phyloP scores from a whole-genome alignment of 1,140 invertebrate species.

The Sycophila sp. region DNA sequence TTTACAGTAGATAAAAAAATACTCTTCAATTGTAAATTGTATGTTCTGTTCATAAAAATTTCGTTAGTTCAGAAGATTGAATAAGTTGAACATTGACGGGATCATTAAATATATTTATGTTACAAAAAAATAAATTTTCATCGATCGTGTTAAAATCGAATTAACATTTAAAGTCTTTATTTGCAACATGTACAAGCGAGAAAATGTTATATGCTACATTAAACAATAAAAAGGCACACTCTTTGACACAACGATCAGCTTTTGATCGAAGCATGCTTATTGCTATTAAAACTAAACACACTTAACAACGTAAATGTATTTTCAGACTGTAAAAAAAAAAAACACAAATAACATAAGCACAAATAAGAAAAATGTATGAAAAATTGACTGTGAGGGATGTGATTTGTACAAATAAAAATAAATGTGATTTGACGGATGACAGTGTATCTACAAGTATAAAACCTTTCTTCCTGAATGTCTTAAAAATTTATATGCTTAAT shows the following conservation, averaged over 20 bases:
- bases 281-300: slow-evolving; percentile 31
- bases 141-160: not conserved
- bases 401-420: slow-evolving; percentile 35
- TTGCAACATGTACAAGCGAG: slow-evolving; percentile 32
- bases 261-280: slow-evolving; percentile 24
- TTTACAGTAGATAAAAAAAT: not conserved
- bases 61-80: not conserved
- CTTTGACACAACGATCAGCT: slow-evolving; percentile 12
- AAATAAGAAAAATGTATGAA: slow-evolving; percentile 26
- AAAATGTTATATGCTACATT: slow-evolving; percentile 25
- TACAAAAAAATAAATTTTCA: not conserved
- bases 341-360: slow-evolving; percentile 34
- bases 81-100: not conserved
- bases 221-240: slow-evolving; percentile 25
- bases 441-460: slow-evolving; percentile 35
- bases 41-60: not conserved
- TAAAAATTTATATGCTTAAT: slow-evolving; percentile 8
- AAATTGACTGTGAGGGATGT: slow-evolving; percentile 27
- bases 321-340: slow-evolving; percentile 5
- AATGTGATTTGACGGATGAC: slow-evolving; percentile 30
- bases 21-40: not conserved
- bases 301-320: slow-evolving; percentile 12
- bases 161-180: slow-evolving; percentile 18
- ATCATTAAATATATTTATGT: not conserved
- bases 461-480: slow-evolving; percentile 39